Evolutionary conservation across 2,888 invertebrate species (phyloP), one percentile per base, ranked within the genome.

Genomic region (Drosophila anceps): DNA sequence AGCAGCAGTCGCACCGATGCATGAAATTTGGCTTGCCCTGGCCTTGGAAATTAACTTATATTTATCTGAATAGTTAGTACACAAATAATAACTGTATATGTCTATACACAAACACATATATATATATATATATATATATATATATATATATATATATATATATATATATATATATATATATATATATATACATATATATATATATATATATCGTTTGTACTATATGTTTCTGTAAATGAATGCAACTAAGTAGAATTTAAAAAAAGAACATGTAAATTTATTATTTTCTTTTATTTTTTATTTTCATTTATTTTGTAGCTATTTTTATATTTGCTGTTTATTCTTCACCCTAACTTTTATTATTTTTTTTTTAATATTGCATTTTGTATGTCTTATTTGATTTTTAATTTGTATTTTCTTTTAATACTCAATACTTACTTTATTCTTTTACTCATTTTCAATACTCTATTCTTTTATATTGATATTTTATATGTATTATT

Each of bases 1-100:
- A 50, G 54, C 62, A 29, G 69, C 79, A 63, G 50, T 46, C 43
- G 84, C 86, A 73, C 66, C 70, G 80, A 63, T 84, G 85, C 85
- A 87, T 89, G 86, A 81, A 81, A 72, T 72, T 72, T 72, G 58
- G 65, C 55, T 58, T 72, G 60, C 61, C 39, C 59, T 55, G 59
- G 80, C 60, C 18, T 65, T 76, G 20, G 10, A 65, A 55, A 54
- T 58, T 61, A 65, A 65, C 67, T 60, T 53, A 63, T 51, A 62
- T 65, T 5, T 54, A 27, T 24, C 67, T 48, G 13, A 55, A 48
- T 46, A 54, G 46, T 35, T 67, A 50, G 63, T 39, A n/a, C 50
- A 58, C 53, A 50, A 76, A 65, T 48, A 29, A 43, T 64, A 53
- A 37, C 39, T 43, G 13, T 53, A 39, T 35, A 10, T n/a, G 20